A percentile compares a stretch with the other conserved stretches of the same genome.
phyloP scores from a whole-genome alignment of 1,140 invertebrate genomes.

The Melipona quadrifasciata region DNA sequence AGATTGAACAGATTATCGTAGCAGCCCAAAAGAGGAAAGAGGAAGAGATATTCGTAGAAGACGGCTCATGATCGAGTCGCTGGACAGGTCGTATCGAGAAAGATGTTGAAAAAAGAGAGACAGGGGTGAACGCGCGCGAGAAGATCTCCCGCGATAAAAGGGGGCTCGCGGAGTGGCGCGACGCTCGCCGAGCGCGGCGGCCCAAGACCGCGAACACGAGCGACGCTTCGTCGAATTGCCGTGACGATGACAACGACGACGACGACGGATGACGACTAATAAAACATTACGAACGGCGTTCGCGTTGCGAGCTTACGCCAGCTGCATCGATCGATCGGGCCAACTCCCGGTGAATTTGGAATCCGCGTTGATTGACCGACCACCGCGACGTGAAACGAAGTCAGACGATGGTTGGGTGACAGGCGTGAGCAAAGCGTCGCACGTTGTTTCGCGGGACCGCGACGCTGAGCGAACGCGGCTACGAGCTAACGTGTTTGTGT shows the following conservation, averaged over 20 bases:
- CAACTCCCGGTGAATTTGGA: background rate
- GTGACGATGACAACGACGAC: too few relatives aligned
- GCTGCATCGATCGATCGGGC: background rate
- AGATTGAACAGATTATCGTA: constrained; percentile 5
- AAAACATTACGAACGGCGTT: too few relatives aligned
- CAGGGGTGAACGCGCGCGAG: background rate
- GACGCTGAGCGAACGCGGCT: background rate
- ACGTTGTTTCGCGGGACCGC: background rate
- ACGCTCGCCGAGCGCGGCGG: background rate
- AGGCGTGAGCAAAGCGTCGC: background rate
- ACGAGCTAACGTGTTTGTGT: too few relatives aligned
- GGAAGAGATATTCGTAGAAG: background rate
- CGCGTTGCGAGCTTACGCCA: background rate
- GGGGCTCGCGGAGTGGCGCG: background rate
- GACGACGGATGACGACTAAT: background rate
- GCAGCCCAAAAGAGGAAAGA: background rate
- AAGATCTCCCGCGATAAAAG: constrained; percentile 21
- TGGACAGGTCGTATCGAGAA: background rate
- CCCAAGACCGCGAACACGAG: constrained; percentile 21
- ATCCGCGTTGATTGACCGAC: background rate
- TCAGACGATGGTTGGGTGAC: background rate
- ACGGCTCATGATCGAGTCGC: background rate
- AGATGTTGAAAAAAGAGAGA: background rate
- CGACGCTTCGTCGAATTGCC: constrained; percentile 3
- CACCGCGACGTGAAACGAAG: background rate